These are phyloP conservation scores for Tragelaphus strepsiceros DNA, from an alignment of 2,113 vertebrate species.

Conservation along the genomic window DNA sequence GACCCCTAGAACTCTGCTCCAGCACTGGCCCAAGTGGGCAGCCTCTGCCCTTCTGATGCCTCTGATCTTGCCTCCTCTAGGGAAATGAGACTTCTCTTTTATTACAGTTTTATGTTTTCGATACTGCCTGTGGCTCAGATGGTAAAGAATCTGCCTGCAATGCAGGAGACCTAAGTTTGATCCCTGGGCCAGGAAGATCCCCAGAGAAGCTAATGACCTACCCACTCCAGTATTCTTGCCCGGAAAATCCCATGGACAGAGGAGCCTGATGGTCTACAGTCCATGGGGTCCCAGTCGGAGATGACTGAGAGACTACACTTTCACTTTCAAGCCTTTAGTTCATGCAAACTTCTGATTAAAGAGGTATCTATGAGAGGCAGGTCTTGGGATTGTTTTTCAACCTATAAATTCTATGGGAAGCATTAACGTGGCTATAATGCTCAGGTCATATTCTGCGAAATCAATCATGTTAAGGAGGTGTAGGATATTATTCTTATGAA, in stretches of 20 bases:
- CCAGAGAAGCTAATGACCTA: neutral
- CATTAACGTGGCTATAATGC: neutral
- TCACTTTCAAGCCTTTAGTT: neutral
- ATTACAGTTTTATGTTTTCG: neutral
- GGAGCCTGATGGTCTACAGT: neutral
- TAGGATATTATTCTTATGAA: neutral
- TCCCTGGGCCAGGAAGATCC: neutral
- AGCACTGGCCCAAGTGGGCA: neutral
- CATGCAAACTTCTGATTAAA: neutral
- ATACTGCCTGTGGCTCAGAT: neutral
- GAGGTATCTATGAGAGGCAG: neutral
- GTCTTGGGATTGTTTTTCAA: neutral
- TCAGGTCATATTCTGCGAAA: neutral
- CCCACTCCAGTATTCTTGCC: neutral
- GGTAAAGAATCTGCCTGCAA: neutral
- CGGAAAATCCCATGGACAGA: neutral
- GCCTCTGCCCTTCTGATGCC: rapidly evolving
- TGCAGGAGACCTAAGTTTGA: neutral
- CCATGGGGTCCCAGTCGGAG: neutral
- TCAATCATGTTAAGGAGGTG: neutral
- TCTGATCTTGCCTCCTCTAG: neutral
- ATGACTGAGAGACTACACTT: neutral
- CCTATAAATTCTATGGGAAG: neutral
- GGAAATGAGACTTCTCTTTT: neutral
- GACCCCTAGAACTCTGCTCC: neutral